Conservation (phyloP, 2,797 vertebrate species). For the Micromesistius poutassou region DNA sequence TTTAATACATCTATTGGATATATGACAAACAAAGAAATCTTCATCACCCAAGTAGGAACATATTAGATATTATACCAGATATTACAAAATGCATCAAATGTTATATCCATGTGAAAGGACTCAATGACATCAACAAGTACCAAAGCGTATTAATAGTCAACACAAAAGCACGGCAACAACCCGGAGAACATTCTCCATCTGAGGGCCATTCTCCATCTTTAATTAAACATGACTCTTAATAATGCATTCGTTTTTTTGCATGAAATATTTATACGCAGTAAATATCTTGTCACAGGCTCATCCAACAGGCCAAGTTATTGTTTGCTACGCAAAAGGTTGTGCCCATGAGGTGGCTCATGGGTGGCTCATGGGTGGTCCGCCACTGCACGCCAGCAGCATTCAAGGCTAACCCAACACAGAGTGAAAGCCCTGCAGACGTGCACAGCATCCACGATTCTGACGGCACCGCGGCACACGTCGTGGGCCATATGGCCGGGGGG, state of each 20-base stretch:
- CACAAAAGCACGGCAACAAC: neutral
- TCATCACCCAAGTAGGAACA: neutral
- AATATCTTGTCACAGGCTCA: neutral
- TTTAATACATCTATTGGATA: neutral
- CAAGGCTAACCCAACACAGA: no score
- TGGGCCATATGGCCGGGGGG: neutral
- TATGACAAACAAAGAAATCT: neutral
- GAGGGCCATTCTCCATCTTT: no score
- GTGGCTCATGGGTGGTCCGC: no score
- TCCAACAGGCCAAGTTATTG: neutral
- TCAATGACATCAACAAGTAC: neutral
- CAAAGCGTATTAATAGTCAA: neutral
- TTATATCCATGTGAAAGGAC: neutral
- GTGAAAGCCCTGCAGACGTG: no score
- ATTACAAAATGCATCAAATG: constrained; percentile 1
- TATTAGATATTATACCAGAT: neutral
- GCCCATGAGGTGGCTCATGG: no score
- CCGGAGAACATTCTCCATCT: neutral
- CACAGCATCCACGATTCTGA: neutral
- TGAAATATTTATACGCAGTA: neutral
- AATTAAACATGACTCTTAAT: neutral
- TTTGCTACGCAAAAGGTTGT: no score
- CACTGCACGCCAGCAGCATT: no score
- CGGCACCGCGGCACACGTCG: no score
- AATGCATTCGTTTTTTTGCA: neutral